phyloP scores from a whole-genome alignment of 2,113 vertebrate species.

The Nycticryphes semicollaris region DNA sequence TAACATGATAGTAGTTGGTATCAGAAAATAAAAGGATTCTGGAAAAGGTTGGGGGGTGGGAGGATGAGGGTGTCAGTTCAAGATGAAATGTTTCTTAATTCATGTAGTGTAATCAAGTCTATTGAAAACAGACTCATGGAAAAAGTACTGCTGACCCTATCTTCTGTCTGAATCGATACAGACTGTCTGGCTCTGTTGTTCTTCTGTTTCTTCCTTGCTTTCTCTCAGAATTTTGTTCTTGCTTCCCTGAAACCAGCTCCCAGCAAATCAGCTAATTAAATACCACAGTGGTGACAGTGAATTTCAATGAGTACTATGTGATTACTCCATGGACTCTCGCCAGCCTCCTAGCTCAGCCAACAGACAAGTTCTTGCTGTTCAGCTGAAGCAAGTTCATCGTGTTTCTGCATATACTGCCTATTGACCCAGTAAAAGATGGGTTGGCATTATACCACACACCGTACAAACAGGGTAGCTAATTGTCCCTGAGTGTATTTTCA shows the following conservation, averaged over 20 bases:
- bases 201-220: conserved; percentile 14
- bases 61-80: not conserved
- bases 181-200: conserved; percentile 22
- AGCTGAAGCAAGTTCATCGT: not conserved
- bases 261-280: conserved; percentile 76
- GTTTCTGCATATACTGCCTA: not conserved
- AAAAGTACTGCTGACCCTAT: not conserved
- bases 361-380: not conserved
- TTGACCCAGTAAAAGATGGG: not conserved
- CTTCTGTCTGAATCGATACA: conserved; percentile 28
- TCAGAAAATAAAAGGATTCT: not conserved
- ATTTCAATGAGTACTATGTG: conserved; percentile 67
- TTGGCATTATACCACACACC: not conserved
- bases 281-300: conserved; percentile 70
- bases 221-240: conserved; percentile 19
- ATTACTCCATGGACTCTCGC: conserved; percentile 4
- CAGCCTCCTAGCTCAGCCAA: conserved; percentile 45
- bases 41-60: not conserved
- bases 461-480: not conserved
- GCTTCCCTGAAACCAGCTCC: conserved; percentile 50
- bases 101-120: not conserved
- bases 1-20: not conserved
- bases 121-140: not conserved
- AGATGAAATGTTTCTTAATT: not conserved
- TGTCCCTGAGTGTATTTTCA: not conserved